Base-by-base conservation (phyloP, 2,888 invertebrate genomes). In the Polymixis flavicincta region DNA sequence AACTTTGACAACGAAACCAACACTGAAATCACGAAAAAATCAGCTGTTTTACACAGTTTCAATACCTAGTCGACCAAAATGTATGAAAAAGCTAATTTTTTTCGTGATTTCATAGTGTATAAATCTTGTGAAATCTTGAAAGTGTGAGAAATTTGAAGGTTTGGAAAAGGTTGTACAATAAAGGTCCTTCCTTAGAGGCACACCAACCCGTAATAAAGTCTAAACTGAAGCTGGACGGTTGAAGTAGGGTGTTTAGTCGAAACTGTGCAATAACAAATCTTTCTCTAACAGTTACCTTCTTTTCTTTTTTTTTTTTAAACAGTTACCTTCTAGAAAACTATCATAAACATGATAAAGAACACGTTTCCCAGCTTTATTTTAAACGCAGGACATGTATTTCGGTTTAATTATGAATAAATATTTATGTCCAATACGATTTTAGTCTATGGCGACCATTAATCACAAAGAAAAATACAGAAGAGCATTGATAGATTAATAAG, bases 401-500 rank as follows among this genome's bases (percentile, higher is more conserved):
- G 32, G 25, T 25, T 8, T 22, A 42, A 42, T 78, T 17, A 78
- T 57, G 28, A 42, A n/a, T 19, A 78, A 42, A 78, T 42, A 68
- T 14, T 13, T 17, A 71, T 71, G 17, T 71, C 28, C 42, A 22
- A 32, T 22, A 52, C 19, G 1, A 74, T 59, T 73, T 55, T 19
- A 65, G 25, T 70, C 22, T 48, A 22, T 14, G 17, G 52, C 60
- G 5, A 60, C 17, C 9, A 59, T 63, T 50, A 9, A 68, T 71
- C 28, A 64, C 22, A 19, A 37, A 32, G 59, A 57, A 67, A 63
- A 66, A 50, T 50, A 37, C 22, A 66, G 37, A 37, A 66, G 14
- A 63, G 13, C 65, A 42, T 63, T 9, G 45, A 67, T 22, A 63
- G 52, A 60, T 74, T 74, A 82, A 74, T 74, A 65, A 42, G 60